These are phyloP conservation scores for Chionodraco myersi DNA, from an alignment of 2,113 vertebrate species.

Conservation along the genomic window DNA sequence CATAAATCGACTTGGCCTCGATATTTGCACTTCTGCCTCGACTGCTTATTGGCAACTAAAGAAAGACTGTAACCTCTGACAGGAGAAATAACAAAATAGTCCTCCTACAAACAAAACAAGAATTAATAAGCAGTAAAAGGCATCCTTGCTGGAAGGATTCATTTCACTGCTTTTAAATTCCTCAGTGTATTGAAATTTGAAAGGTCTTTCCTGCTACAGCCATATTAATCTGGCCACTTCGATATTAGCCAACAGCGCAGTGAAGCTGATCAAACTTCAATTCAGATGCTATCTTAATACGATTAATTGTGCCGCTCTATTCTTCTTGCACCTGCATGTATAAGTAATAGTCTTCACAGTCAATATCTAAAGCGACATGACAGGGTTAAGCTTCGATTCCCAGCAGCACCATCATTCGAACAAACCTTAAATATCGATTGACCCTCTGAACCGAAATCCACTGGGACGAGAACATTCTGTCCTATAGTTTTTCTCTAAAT, in stretches of 20 bases:
- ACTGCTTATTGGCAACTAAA: not conserved
- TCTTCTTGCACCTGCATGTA: not conserved
- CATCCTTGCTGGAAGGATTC: too few species aligned
- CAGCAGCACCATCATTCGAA: not conserved
- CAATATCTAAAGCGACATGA: not conserved
- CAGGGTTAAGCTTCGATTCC: slow-evolving; percentile 1
- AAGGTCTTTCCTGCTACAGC: too few species aligned
- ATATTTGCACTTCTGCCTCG: not conserved
- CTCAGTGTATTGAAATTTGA: too few species aligned
- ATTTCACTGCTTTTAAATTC: too few species aligned
- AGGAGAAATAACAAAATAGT: not conserved
- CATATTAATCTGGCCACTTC: too few species aligned
- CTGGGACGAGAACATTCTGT: not conserved
- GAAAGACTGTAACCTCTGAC: too few species aligned
- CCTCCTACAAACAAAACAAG: too few species aligned
- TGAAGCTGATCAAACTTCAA: not conserved
- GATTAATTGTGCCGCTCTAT: not conserved
- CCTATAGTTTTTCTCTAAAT: not conserved
- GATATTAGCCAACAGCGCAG: too few species aligned
- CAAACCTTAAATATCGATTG: slow-evolving; percentile 15
- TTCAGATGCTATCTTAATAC: not conserved
- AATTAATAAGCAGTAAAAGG: too few species aligned
- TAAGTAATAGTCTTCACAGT: not conserved
- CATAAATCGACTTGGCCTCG: too few species aligned
- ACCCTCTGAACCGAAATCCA: slow-evolving; percentile 17